Base-by-base conservation (phyloP, 37 sponge, comb jelly and placozoan species). In the Diacarnus erythraeanus region DNA sequence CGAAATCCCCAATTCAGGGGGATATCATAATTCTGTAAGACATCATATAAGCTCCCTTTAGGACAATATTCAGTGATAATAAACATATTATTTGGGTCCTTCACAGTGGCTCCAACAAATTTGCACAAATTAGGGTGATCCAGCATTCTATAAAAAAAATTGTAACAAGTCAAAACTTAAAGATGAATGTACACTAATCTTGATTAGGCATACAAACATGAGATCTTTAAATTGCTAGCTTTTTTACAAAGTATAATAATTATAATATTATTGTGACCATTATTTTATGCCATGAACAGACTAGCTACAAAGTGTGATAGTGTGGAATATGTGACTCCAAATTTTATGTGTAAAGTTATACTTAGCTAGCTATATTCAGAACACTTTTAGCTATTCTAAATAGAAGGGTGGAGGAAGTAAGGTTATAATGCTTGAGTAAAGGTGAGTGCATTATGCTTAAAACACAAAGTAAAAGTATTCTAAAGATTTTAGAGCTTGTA, bases 1-100 rank as follows among this genome's bases (percentile, higher is more conserved):
- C 97, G 77, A 71, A 96, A 96, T 29, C 81, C 85, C 97, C 97
- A 96, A 44, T 93, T 93, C 31, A 96, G 88, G 4, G 97, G 94
- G 57, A 96, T 90, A 57, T 90, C 93, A 29, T 96, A 91, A 70
- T 96, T 96, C 75, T 81, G 90, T 10, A 96, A 77, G 26, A 96
- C 97, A 81, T 96, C 97, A 75, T 93, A 87, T 26, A 96, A 80
- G 59, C 94, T 93, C 20, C 97, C 97, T 57, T 96, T 96, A 30
- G 95, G 84, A 47, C 97, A 93, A 76, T 96, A 96, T 64, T 96
- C 97, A 22, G 83, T 93, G 43, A 96, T 71, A 25, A 96, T 88
- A 54, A 80, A 69, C 12, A 86, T 18, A 30, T 75, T 83, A n/a
- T 31, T n/a, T 8, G 79, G 83, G 29, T 59, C 74, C 30, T 74